Conservation (phyloP, 2,888 invertebrate genomes). For the Silvanus unidentatus region DNA sequence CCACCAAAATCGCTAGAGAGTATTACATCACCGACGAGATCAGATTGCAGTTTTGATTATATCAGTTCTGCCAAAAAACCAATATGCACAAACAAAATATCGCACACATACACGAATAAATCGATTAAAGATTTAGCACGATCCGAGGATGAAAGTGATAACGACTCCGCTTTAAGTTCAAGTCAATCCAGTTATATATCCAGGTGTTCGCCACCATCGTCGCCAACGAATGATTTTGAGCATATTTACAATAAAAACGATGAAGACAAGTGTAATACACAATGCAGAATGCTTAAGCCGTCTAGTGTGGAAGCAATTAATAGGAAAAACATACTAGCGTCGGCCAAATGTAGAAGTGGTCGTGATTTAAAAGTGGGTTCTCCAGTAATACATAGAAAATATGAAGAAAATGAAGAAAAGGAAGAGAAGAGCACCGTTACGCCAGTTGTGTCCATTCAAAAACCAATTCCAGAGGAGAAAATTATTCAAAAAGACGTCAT, state of each 20-base stretch:
- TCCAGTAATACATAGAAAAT: conserved; percentile 66
- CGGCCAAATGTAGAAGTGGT: conserved; percentile 79
- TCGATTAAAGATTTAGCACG: conserved; percentile 17
- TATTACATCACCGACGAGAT: conserved; percentile 53
- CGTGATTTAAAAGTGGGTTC: conserved; percentile 67
- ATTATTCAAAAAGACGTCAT: too few species aligned
- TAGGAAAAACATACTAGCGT: conserved; percentile 79
- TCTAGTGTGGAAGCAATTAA: conserved; percentile 79
- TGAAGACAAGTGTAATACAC: conserved; percentile 25
- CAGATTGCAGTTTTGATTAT: conserved; percentile 55
- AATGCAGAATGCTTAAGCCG: conserved; percentile 66
- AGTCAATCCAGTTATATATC: conserved; percentile 75
- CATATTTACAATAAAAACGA: conserved; percentile 19
- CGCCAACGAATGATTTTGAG: conserved; percentile 49
- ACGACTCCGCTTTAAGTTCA: conserved; percentile 83
- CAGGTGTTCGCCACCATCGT: conserved; percentile 66
- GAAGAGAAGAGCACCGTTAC: background rate
- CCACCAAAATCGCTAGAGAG: conserved; percentile 55
- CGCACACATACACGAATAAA: conserved; percentile 3
- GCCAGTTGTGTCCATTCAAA: background rate
- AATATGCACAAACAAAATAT: conserved; percentile 7
- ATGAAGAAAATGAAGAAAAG: conserved; percentile 51
- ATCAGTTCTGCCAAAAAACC: conserved; percentile 29
- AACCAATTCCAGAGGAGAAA: too few species aligned
- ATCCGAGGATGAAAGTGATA: conserved; percentile 66